Conservation (phyloP, 2,888 invertebrate species). For the Lepidochrysops patricia region DNA sequence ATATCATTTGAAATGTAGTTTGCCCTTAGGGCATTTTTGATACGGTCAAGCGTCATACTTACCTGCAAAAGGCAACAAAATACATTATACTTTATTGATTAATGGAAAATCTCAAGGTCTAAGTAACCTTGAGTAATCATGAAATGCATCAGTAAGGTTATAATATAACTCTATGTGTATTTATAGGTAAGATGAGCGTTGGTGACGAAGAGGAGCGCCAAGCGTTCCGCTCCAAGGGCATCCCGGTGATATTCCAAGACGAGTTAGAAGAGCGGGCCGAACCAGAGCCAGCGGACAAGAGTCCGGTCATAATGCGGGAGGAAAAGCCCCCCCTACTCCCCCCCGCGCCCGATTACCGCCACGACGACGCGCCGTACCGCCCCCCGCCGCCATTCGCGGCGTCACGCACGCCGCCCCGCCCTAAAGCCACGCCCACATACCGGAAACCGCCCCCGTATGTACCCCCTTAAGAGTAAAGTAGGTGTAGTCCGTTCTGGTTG, state of each 20-base stretch:
- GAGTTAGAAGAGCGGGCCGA: constrained; percentile 95
- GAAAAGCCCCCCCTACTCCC: constrained; percentile 95
- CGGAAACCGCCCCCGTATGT: constrained; percentile 97
- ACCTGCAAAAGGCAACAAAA: too few species aligned
- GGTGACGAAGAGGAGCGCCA: constrained; percentile 87
- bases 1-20: too few species aligned
- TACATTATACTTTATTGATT: too few species aligned
- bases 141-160: too few species aligned
- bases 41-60: too few species aligned
- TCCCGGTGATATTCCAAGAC: constrained; percentile 97
- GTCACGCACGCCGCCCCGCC: constrained; percentile 83
- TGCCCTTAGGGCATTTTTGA: too few species aligned
- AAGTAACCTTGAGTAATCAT: too few species aligned
- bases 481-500: background rate
- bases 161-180: too few species aligned
- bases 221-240: constrained; percentile 87
- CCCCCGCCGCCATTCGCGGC: constrained; percentile 91
- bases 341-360: constrained; percentile 80
- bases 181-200: constrained; percentile 79
- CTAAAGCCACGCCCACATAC: constrained; percentile 91
- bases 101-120: too few species aligned
- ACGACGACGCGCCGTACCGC: constrained; percentile 85
- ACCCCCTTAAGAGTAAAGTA: constrained; percentile 84
- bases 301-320: constrained; percentile 94
- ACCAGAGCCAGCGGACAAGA: constrained; percentile 89